Evolutionary conservation across 2,113 vertebrate species (phyloP).

Genomic region (Pelecanoides urinatrix): DNA sequence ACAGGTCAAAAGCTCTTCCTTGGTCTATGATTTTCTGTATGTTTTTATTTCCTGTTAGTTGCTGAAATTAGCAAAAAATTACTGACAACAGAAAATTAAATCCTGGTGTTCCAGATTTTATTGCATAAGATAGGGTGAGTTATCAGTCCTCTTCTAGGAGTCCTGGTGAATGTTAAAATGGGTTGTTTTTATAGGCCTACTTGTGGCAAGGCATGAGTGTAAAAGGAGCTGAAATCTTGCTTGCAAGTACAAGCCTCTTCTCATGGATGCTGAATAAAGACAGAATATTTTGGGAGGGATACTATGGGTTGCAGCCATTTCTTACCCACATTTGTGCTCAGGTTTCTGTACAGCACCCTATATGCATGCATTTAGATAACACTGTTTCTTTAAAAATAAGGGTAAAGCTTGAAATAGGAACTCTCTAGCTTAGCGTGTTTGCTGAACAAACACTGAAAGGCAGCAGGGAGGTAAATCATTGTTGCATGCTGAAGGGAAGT

Average conservation of each 20-base stretch:
- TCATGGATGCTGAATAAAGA: background rate
- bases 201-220: background rate
- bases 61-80: background rate
- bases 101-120: background rate
- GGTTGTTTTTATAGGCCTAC: background rate
- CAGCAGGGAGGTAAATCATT: conserved; percentile 45
- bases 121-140: background rate
- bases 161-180: background rate
- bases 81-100: background rate
- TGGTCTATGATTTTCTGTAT: background rate
- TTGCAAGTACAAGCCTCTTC: background rate
- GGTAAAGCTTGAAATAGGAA: background rate
- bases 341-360: background rate
- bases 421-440: background rate
- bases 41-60: background rate
- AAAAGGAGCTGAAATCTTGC: background rate
- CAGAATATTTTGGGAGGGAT: background rate
- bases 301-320: background rate
- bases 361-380: background rate
- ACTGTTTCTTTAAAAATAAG: conserved; percentile 27
- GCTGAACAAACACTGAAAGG: conserved; percentile 30
- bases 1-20: background rate
- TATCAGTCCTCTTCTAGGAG: background rate
- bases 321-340: fast-evolving
- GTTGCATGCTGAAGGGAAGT: conserved; percentile 27